phyloP scores from a whole-genome alignment of 2,113 vertebrate species.

The Psettodes erumei region DNA sequence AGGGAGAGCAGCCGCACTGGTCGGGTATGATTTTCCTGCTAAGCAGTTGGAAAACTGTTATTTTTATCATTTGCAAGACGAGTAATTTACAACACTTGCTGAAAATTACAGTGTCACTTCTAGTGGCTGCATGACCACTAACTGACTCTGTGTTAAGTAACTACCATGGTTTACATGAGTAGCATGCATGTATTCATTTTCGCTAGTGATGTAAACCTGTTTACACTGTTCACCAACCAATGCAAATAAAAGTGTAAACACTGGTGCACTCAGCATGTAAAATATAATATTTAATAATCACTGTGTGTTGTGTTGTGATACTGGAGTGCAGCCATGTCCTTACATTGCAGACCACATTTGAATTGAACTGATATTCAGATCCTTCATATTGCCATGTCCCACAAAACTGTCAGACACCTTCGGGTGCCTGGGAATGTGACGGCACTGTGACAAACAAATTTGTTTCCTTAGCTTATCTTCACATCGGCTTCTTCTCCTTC shows the following conservation, averaged over 20 bases:
- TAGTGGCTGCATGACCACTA: not conserved
- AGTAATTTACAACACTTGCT: no score
- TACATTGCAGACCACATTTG: not conserved
- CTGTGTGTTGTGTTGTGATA: not conserved
- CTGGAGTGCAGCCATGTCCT: not conserved
- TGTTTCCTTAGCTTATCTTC: no score
- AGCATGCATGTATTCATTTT: no score
- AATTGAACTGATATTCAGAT: not conserved
- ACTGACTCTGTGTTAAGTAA: not conserved
- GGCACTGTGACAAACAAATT: fast-evolving
- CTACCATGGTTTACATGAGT: no score
- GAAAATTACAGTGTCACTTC: no score
- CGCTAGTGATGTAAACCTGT: no score
- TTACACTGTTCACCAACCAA: no score
- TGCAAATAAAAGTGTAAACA: not conserved
- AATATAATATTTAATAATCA: no score
- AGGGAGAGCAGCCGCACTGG: not conserved
- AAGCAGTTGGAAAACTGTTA: no score
- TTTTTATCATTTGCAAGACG: no score
- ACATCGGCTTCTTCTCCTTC: not conserved
- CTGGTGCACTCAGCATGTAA: no score
- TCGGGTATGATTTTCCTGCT: no score
- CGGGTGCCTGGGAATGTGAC: not conserved
- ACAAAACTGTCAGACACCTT: not conserved
- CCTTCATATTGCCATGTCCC: not conserved